These are phyloP conservation scores for Toxotes lorentzi DNA, from an alignment of 2,797 vertebrate species.

Conservation along the genomic window DNA sequence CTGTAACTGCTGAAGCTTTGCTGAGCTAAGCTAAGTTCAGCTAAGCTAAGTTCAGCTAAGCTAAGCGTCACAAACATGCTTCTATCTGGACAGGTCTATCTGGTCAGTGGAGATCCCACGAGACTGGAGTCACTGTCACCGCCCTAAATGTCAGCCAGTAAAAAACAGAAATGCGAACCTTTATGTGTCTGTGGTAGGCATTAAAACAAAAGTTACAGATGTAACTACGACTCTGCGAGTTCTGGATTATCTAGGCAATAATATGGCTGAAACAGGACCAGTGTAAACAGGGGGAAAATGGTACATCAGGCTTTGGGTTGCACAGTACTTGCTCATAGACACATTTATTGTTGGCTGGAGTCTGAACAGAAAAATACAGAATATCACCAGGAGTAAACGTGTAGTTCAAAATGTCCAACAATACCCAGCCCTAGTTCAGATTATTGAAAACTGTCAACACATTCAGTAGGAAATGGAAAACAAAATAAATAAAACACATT, in stretches of 20 bases:
- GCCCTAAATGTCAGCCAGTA: no score
- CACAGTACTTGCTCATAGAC: background rate
- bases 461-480: constrained; percentile 35
- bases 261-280: background rate
- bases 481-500: constrained; percentile 20
- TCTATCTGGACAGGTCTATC: background rate
- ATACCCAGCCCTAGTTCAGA: constrained; percentile 12
- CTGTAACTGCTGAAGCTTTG: no score
- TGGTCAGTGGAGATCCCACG: background rate
- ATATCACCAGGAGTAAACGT: background rate
- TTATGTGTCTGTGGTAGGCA: no score
- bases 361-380: background rate
- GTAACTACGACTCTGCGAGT: no score
- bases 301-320: background rate
- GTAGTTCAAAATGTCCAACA: background rate
- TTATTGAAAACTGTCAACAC: constrained; percentile 22
- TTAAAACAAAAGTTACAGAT: no score
- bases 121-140: no score
- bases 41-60: no score
- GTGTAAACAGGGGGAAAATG: background rate
- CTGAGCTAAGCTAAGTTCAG: no score
- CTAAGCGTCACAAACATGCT: no score
- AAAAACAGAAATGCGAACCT: no score
- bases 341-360: background rate
- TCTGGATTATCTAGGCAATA: background rate